Conservation (phyloP, 2,888 invertebrate species). For the Ormyrus rosae region DNA sequence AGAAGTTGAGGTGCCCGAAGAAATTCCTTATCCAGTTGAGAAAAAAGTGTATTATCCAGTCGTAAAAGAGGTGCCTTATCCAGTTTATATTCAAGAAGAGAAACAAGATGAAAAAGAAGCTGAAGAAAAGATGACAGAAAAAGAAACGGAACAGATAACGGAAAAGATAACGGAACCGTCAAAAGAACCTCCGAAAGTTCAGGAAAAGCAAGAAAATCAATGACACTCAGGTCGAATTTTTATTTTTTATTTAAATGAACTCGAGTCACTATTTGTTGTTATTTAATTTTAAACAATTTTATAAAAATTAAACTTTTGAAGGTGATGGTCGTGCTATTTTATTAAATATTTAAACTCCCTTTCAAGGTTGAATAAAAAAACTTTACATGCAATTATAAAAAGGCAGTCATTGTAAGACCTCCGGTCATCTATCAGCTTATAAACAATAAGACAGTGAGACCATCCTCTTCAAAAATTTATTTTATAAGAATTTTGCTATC, state of each 20-base stretch:
- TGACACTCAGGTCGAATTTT: background rate
- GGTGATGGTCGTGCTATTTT: no score
- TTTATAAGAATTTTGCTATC: no score
- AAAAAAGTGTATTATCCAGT: constrained; percentile 82
- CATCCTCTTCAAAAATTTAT: no score
- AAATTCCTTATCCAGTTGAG: constrained; percentile 83
- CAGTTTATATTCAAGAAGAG: constrained; percentile 77
- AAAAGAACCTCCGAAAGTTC: constrained; percentile 52
- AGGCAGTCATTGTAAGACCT: no score
- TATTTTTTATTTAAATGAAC: background rate
- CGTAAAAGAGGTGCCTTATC: constrained; percentile 81
- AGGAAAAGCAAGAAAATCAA: constrained; percentile 43
- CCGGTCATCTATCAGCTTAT: no score
- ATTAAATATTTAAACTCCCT: no score
- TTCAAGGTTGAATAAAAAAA: no score
- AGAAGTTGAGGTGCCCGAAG: constrained; percentile 84
- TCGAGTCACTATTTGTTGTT: constrained; percentile 14
- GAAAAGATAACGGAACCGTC: background rate
- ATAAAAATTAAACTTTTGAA: no score
- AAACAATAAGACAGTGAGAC: no score
- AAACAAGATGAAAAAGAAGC: constrained; percentile 68
- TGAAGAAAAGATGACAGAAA: background rate
- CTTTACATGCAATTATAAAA: no score
- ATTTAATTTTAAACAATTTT: constrained; percentile 33
- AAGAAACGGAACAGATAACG: background rate